Evolutionary conservation across 2,888 invertebrate species (phyloP).

Genomic region (Ophion obscuratus): DNA sequence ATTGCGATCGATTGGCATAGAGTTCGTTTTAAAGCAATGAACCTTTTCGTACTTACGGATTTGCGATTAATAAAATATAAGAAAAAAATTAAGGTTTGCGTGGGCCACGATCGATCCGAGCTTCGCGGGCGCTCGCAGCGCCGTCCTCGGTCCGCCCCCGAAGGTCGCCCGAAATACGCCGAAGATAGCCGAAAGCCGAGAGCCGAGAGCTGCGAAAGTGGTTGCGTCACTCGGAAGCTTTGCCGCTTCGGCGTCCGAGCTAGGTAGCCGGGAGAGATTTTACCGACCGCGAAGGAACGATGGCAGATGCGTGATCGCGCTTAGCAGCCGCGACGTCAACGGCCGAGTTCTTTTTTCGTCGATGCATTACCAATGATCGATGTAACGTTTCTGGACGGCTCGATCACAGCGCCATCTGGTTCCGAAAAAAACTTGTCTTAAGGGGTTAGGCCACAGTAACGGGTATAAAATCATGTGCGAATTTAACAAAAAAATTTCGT

Average conservation of each 20-base stretch:
- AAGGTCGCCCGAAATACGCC: not conserved
- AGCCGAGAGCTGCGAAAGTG: not conserved
- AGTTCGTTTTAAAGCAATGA: constrained; percentile 65
- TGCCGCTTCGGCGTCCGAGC: not conserved
- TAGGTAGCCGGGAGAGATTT: not conserved
- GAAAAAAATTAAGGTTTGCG: constrained; percentile 75
- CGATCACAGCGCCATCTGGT: not conserved
- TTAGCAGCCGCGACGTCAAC: not conserved
- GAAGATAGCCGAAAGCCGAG: not conserved
- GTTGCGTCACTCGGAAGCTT: not conserved
- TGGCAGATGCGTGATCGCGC: not conserved
- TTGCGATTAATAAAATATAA: constrained; percentile 72
- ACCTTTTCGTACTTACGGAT: constrained; percentile 45
- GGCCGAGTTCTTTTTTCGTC: not conserved
- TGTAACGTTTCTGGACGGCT: not conserved
- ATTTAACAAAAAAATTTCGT: no score
- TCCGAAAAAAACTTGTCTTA: not conserved
- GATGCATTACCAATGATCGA: not conserved
- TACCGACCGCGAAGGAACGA: not conserved
- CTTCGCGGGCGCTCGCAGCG: constrained; percentile 73
- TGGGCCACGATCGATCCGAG: constrained; percentile 78
- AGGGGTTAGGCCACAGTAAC: no score
- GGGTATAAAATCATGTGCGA: no score
- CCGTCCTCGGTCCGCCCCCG: constrained; percentile 21
- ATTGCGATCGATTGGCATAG: not conserved